These are phyloP conservation scores for Argyresthia goedartella DNA, from an alignment of 2,888 invertebrate genomes.

Conservation along the genomic window DNA sequence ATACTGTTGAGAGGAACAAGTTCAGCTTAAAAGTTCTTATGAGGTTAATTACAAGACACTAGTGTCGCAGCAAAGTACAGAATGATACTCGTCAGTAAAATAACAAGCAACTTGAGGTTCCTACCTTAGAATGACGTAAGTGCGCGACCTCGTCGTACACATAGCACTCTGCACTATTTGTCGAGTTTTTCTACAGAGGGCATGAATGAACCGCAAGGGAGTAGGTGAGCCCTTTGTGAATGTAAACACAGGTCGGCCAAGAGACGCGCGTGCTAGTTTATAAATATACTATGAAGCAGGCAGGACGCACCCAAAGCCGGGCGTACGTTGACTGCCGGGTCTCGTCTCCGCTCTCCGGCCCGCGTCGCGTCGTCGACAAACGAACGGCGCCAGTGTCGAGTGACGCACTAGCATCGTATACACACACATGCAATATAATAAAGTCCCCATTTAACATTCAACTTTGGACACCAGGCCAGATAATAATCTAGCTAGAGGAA, in stretches of 20 bases:
- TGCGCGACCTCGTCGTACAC: background rate
- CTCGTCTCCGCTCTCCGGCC: background rate
- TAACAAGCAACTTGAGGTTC: too few relatives aligned
- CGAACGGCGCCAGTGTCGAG: conserved; percentile 15
- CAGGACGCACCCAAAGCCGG: conserved; percentile 60
- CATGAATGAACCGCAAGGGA: conserved; percentile 13
- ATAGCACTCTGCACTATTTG: background rate
- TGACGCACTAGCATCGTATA: conserved; percentile 54
- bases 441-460: conserved; percentile 44
- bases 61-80: too few relatives aligned
- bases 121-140: conserved; percentile 5
- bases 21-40: too few relatives aligned
- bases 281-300: conserved; percentile 37
- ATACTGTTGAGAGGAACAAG: too few relatives aligned
- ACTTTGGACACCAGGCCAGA: conserved; percentile 18
- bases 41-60: too few relatives aligned
- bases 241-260: conserved; percentile 25
- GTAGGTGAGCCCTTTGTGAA: conserved; percentile 4
- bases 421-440: conserved; percentile 29
- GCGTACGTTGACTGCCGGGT: conserved; percentile 30
- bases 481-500: too few relatives aligned
- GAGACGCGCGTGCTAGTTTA: conserved; percentile 48
- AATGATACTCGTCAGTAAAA: too few relatives aligned
- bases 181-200: background rate
- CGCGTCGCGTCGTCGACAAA: background rate